Evolutionary conservation across 2,888 invertebrate genomes (phyloP).

Genomic region (Teinopalpus imperialis): DNA sequence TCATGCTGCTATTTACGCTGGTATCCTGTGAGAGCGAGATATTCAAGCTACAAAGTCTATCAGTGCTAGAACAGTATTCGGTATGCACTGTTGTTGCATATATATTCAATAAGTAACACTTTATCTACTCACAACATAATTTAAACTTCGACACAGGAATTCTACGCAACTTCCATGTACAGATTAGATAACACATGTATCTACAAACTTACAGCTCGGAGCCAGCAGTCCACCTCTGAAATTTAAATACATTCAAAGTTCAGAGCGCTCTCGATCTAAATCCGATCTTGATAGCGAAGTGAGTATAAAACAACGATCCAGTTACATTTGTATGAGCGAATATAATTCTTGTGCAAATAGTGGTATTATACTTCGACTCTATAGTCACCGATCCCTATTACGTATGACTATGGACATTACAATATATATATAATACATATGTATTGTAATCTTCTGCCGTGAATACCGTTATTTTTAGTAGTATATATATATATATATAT

Average conservation of each 20-base stretch:
- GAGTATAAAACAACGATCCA: constrained; percentile 24
- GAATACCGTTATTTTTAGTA: too few relatives aligned
- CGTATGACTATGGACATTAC: constrained; percentile 9
- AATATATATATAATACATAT: constrained; percentile 1
- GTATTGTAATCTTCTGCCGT: too few relatives aligned
- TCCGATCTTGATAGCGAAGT: constrained; percentile 27
- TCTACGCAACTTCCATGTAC: constrained; percentile 8
- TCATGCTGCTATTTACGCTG: too few relatives aligned
- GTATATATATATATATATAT: too few relatives aligned
- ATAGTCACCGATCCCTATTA: constrained; percentile 1
- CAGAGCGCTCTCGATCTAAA: constrained; percentile 27
- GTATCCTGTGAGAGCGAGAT: too few relatives aligned
- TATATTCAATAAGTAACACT: too few relatives aligned
- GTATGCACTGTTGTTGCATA: too few relatives aligned
- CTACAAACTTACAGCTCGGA: constrained; percentile 12
- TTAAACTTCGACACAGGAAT: constrained; percentile 13
- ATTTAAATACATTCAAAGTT: constrained; percentile 32
- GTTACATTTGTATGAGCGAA: constrained; percentile 27
- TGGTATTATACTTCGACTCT: not conserved
- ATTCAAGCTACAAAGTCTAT: too few relatives aligned
- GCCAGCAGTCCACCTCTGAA: constrained; percentile 22
- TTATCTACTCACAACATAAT: constrained; percentile 9
- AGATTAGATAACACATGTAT: constrained; percentile 28
- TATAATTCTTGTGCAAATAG: constrained; percentile 20
- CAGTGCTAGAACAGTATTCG: too few relatives aligned